A percentile compares a stretch with the other conserved stretches of the same genome.
These are phyloP conservation scores for Beroe ovata DNA, from an alignment of 37 sponge, comb jelly and placozoan genomes.

Conservation along the genomic window DNA sequence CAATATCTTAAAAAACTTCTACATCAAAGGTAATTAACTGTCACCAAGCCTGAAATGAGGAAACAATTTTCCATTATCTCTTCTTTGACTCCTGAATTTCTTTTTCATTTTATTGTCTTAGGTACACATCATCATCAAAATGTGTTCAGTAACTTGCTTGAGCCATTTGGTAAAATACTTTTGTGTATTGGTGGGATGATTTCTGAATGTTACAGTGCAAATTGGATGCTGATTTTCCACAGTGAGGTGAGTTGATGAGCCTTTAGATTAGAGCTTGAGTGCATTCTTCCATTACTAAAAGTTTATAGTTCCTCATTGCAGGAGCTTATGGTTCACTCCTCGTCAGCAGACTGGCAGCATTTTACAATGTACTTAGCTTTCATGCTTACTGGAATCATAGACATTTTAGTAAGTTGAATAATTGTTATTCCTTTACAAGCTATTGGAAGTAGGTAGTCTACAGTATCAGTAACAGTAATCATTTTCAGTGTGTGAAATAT, in stretches of 20 bases:
- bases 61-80: background rate
- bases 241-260: background rate
- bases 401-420: background rate
- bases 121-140: background rate
- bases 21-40: background rate
- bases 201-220: conserved; percentile 31
- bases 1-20: background rate
- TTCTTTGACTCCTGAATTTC: background rate
- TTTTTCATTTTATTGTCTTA: background rate
- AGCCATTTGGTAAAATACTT: conserved; percentile 5
- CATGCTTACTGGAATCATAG: background rate
- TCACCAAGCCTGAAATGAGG: background rate
- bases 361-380: conserved; percentile 21
- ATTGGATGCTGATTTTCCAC: background rate
- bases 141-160: background rate
- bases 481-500: conserved; percentile 16
- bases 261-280: background rate
- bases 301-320: too few species aligned
- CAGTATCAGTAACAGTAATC: too few species aligned
- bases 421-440: too few species aligned
- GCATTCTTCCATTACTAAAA: background rate
- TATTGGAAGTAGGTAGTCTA: too few species aligned
- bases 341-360: conserved; percentile 15
- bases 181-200: conserved; percentile 28
- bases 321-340: background rate